Conservation (phyloP, 2,888 invertebrate genomes). For the Euphydryas editha region DNA sequence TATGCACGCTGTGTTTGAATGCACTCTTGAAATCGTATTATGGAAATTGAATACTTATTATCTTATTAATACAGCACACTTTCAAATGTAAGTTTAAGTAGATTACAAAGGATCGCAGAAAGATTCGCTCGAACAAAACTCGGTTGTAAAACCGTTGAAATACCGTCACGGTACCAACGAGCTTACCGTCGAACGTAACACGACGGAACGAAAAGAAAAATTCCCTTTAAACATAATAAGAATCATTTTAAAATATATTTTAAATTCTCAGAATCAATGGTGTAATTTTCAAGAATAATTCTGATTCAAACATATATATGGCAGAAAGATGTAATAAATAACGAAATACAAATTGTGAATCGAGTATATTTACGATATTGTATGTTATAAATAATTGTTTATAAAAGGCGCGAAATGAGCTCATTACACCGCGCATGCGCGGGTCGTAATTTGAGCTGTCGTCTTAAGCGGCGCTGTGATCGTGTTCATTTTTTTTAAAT, state of each 20-base stretch:
- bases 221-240: not conserved
- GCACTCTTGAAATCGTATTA: slow-evolving; percentile 34
- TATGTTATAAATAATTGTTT: slow-evolving; percentile 25
- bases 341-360: slow-evolving; percentile 21
- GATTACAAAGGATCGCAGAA: slow-evolving; percentile 43
- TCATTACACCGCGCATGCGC: slow-evolving; percentile 69
- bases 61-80: slow-evolving; percentile 14
- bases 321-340: slow-evolving; percentile 17
- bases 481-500: slow-evolving; percentile 39
- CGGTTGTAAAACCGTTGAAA: slow-evolving; percentile 50
- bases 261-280: not conserved
- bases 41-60: slow-evolving; percentile 32
- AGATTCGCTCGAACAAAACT: slow-evolving; percentile 48
- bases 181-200: slow-evolving; percentile 5
- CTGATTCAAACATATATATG: slow-evolving; percentile 6
- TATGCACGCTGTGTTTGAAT: slow-evolving; percentile 50
- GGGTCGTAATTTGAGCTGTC: slow-evolving; percentile 63
- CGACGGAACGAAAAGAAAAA: not conserved
- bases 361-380: slow-evolving; percentile 26
- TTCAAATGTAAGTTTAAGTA: slow-evolving; percentile 24
- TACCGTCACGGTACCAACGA: slow-evolving; percentile 30
- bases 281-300: slow-evolving; percentile 7
- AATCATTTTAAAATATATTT: not conserved
- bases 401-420: slow-evolving; percentile 71
- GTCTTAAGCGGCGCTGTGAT: slow-evolving; percentile 56